Evolutionary conservation across 2,888 invertebrate genomes (phyloP), one percentile per base, ranked within the genome.

Genomic region (Aquatica leii): DNA sequence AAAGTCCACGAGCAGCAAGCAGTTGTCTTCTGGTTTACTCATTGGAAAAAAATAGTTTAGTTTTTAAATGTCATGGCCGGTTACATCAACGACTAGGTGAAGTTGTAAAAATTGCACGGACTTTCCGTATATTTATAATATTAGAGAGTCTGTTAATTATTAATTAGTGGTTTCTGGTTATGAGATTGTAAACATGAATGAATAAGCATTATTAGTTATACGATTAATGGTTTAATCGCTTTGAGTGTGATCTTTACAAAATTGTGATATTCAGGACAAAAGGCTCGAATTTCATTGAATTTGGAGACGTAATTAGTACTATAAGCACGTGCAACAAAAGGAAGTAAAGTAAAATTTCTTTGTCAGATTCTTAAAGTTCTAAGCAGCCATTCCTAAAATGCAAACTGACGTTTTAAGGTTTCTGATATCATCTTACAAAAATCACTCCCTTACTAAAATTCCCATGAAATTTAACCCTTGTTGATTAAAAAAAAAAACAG

Each of bases 401-500:
- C 60, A 66, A 64, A 66, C 58, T 61, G 60, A 55, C 58, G 61
- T 65, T 70, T 69, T 69, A 69, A 67, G 71, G 71, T 68, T 71
- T 71, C 71, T 57, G 57, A 53, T 70, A 71, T 71, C 71, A 57
- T 48, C 62, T 71, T 71, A 68, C 71, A 61, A 68, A n/a, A 66
- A 71, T 71, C 69, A 65, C 68, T 66, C 69, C 69, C 69, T 69
- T 69, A 67, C 59, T 66, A 64, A 66, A 69, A 66, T 71, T 71
- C 71, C 66, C 71, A 71, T 70, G 71, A 71, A 71, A 71, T 59
- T 65, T 59, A 69, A 71, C 70, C 69, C 71, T 68, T 62, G 31
- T 18, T 11, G 1, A 21, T 18, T 2, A 34, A 37, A 24, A 18
- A 21, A 60, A 60, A 54, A 11, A 41, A 52, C 15, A 5, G 31